Base-by-base conservation (phyloP, 2,113 vertebrate genomes). In the Rutilus rutilus region DNA sequence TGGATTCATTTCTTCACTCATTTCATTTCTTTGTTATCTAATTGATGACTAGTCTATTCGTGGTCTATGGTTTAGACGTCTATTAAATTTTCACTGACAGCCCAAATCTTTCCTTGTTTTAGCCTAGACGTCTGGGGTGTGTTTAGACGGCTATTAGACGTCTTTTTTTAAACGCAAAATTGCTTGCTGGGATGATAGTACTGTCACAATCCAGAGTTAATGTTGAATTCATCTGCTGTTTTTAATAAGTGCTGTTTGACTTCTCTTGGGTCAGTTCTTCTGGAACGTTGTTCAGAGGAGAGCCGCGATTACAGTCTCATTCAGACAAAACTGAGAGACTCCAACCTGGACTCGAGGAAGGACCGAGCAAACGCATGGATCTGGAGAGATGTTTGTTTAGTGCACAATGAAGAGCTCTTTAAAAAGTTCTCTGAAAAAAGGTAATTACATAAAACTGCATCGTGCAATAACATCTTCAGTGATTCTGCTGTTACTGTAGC, bases 401-500 rank as follows among this genome's bases (percentile, higher is more conserved):
- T 91, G 6, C 86, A 92, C 86, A 92, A 92, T 79, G 86, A 90
- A 19, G 81, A 85, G 19, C 87, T 92, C 25, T 85, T 88, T 50
- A 85, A 39, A 75, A 86, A 84, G 67, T 91, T 90, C 54, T 89
- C 85, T 2, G 90, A 91, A 59, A 92, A 92, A 88, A 91, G 91
- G 91, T 90, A 42, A 78, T 7, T 52, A 21, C 75, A 19, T 23
- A 78, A 78, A 78, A n/a, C 15, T 36, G 23, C 45, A 21, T 25
- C 2, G 0, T 19, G 0, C 52, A 78, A 12, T 33, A 52, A n/a
- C 54, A 57, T 57, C 6, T 21, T 57, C 54, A 57, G 19, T 21
- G 54, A 57, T 57, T 57, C 19, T 57, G 54, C 54, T 57, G 54
- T 57, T 57, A 57, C 54, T 57, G 7, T 57, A 57, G 6, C 19